Conservation (phyloP, 2,113 vertebrate genomes). For the Rhea pennata region DNA sequence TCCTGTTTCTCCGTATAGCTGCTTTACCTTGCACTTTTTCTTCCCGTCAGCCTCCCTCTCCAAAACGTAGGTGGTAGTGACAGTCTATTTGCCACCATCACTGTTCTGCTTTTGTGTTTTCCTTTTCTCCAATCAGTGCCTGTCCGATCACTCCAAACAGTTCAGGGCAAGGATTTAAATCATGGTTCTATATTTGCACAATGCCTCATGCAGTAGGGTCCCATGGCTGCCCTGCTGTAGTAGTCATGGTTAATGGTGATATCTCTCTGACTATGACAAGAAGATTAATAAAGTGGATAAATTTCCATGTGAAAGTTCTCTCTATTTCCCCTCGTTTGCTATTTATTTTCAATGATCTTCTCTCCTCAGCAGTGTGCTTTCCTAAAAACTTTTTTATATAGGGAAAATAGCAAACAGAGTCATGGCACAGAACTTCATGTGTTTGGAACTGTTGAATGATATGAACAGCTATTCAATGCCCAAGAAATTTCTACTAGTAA, state of each 20-base stretch:
- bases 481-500: neutral
- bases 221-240: rapidly evolving
- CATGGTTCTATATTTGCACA: neutral
- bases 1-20: rapidly evolving
- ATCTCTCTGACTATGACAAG: neutral
- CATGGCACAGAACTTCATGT: neutral
- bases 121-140: neutral
- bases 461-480: neutral
- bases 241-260: neutral
- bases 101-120: neutral
- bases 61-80: neutral
- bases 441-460: neutral
- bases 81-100: neutral
- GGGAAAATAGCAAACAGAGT: neutral
- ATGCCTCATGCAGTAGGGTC: neutral
- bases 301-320: neutral
- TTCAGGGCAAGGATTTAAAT: neutral
- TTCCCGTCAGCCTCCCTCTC: neutral
- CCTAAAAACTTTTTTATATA: neutral
- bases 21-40: neutral
- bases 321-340: neutral
- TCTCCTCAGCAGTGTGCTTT: neutral
- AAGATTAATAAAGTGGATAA: neutral
- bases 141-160: neutral
- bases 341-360: neutral